Evolutionary conservation across 2,888 invertebrate genomes (phyloP).

Genomic region (Phymatocera aterrima): DNA sequence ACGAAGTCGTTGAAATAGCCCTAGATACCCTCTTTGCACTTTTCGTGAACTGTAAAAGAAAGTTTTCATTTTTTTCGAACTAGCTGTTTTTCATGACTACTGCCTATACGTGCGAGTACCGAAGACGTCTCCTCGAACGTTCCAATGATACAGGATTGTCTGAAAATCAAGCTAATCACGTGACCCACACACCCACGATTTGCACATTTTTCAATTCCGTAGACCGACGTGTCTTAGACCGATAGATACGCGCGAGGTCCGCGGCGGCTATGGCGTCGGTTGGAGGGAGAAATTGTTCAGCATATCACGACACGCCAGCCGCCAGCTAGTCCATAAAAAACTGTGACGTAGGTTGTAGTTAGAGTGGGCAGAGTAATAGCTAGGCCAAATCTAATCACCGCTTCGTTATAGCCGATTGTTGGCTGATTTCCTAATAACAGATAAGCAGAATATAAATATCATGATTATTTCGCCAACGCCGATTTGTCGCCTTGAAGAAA

Average conservation of each 20-base stretch:
- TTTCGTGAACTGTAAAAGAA: too few relatives aligned
- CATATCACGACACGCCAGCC: conserved; percentile 32
- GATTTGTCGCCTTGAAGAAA: not conserved
- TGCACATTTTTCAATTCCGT: not conserved
- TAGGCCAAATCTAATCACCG: conserved; percentile 1
- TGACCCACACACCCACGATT: not conserved
- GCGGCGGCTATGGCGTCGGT: not conserved
- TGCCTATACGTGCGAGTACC: too few relatives aligned
- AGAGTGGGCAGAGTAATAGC: not conserved
- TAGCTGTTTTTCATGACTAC: too few relatives aligned
- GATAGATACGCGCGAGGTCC: not conserved
- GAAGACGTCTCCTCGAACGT: too few relatives aligned
- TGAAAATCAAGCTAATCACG: too few relatives aligned
- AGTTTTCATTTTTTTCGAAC: too few relatives aligned
- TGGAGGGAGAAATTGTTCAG: conserved; percentile 4
- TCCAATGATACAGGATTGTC: too few relatives aligned
- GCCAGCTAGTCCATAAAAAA: not conserved
- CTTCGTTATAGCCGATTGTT: not conserved
- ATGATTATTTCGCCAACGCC: not conserved
- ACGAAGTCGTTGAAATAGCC: too few relatives aligned
- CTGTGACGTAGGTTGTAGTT: conserved; percentile 14
- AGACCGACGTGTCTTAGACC: not conserved
- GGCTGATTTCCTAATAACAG: not conserved
- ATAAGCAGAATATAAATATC: not conserved
- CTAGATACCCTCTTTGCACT: too few relatives aligned